These are phyloP conservation scores for Euphydryas editha DNA, from an alignment of 2,888 invertebrate species.

Conservation along the genomic window DNA sequence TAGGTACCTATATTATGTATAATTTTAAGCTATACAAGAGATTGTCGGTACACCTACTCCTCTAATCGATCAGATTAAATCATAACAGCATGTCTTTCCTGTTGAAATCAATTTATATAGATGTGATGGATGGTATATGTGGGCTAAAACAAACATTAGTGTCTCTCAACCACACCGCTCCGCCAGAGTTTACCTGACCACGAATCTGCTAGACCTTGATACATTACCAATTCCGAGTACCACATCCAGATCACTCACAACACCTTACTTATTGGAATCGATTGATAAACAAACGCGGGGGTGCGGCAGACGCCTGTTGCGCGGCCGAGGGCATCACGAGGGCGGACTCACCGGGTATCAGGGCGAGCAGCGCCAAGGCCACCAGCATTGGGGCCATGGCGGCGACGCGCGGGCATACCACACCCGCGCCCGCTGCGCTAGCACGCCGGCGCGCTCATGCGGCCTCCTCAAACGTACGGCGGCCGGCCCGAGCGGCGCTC, in stretches of 20 bases:
- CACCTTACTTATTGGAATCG: conserved; percentile 59
- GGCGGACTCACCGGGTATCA: conserved; percentile 76
- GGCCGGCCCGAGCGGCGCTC: conserved; percentile 76
- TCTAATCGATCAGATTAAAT: neutral
- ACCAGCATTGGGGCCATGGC: conserved; percentile 76
- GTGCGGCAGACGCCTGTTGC: conserved; percentile 74
- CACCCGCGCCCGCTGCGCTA: conserved; percentile 82
- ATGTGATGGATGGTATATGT: neutral
- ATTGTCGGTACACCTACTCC: too few species aligned
- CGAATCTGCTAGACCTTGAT: conserved; percentile 16
- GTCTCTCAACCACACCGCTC: neutral
- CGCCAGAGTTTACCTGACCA: conserved; percentile 29
- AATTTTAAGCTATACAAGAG: too few species aligned
- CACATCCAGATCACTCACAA: conserved; percentile 65
- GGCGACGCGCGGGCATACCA: conserved; percentile 81
- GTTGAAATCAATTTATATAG: neutral
- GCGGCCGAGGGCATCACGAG: conserved; percentile 44
- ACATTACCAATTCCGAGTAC: conserved; percentile 36
- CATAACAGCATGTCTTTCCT: neutral
- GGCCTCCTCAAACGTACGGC: conserved; percentile 61
- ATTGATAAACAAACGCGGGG: conserved; percentile 52
- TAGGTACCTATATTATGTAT: too few species aligned
- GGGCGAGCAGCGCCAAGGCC: conserved; percentile 77
- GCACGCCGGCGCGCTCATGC: conserved; percentile 79
- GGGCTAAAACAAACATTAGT: neutral